Percentiles rank a stretch among this genome's conserved stretches.
Conservation (phyloP, 2,113 vertebrate genomes). For the Myodes glareolus region DNA sequence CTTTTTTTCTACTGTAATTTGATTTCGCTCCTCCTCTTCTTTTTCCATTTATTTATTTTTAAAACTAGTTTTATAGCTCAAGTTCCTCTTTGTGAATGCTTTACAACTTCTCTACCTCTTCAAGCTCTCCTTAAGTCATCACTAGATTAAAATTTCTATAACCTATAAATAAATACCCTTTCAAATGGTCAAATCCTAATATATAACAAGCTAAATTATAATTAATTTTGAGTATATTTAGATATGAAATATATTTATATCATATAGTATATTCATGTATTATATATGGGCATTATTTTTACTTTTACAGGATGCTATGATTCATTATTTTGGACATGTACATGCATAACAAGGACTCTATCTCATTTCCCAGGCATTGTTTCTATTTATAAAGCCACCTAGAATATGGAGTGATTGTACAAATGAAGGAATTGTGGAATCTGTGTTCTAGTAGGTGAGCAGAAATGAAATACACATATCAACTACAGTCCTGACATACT, state of each 20-base stretch:
- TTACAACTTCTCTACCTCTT: not conserved
- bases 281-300: not conserved
- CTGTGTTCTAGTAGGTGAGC: not conserved
- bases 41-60: no score
- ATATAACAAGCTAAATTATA: not conserved
- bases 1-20: no score
- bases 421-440: not conserved
- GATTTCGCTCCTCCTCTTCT: no score
- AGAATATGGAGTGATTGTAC: accelerated
- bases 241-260: not conserved
- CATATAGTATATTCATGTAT: not conserved
- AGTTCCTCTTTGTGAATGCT: not conserved
- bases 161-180: not conserved
- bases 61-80: not conserved
- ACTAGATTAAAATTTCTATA: not conserved
- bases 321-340: not conserved
- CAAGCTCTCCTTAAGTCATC: not conserved
- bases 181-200: not conserved
- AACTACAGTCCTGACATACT: not conserved
- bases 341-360: not conserved
- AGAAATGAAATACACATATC: no score
- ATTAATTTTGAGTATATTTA: not conserved
- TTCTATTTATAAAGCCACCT: not conserved
- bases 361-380: no score
- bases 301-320: not conserved